These are phyloP conservation scores for Microplitis manilae DNA, from an alignment of 2,888 invertebrate species.

Conservation along the genomic window DNA sequence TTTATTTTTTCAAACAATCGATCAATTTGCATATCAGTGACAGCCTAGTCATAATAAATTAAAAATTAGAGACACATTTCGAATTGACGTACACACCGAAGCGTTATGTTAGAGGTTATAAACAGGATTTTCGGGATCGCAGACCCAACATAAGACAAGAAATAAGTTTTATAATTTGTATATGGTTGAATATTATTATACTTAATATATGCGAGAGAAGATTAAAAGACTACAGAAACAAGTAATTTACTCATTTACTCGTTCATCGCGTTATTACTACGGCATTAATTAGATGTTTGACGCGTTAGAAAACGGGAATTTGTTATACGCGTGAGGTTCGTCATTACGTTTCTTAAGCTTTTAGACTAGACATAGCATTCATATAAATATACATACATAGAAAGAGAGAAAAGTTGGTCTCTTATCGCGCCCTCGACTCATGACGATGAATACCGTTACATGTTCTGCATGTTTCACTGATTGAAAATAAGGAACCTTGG, in stretches of 20 bases:
- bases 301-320: conserved; percentile 52
- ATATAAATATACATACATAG: too few species aligned
- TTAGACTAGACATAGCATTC: too few species aligned
- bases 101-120: conserved; percentile 28
- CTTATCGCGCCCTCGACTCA: conserved; percentile 27
- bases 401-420: neutral
- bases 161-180: too few species aligned
- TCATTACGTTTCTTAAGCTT: conserved; percentile 30
- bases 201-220: neutral
- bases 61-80: conserved; percentile 1
- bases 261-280: conserved; percentile 50
- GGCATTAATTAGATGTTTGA: conserved; percentile 60
- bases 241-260: conserved; percentile 49
- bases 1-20: conserved; percentile 8
- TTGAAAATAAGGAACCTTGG: conserved; percentile 49
- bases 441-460: conserved; percentile 41
- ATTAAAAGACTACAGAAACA: conserved; percentile 35
- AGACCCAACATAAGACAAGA: too few species aligned
- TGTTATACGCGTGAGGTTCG: conserved; percentile 41
- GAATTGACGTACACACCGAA: conserved; percentile 10
- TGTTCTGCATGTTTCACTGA: conserved; percentile 49
- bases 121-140: neutral
- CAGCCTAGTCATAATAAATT: neutral
- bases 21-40: conserved; percentile 6
- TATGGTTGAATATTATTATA: neutral